phyloP scores from a whole-genome alignment of 92 coral and sea anemone genomes.

The Metridium senile region DNA sequence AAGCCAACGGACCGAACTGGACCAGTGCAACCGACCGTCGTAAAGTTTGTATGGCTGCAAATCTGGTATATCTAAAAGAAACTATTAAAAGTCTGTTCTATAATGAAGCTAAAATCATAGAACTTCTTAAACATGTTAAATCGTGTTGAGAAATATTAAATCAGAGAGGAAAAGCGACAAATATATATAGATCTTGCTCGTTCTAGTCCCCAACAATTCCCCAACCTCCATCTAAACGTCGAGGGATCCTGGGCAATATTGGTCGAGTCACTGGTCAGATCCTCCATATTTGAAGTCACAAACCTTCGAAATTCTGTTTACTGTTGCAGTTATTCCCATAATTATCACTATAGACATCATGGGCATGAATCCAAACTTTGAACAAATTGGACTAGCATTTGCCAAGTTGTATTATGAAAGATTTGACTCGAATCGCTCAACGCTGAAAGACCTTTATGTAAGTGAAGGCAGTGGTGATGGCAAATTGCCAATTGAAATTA shows the following conservation, averaged over 20 bases:
- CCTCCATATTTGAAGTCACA: neutral
- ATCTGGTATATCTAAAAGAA: too few relatives aligned
- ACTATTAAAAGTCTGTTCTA: too few relatives aligned
- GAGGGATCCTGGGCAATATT: neutral
- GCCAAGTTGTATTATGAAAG: slow-evolving; percentile 30
- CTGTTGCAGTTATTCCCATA: neutral
- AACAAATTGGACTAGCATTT: slow-evolving; percentile 35
- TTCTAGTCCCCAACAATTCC: neutral
- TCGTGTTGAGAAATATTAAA: too few relatives aligned
- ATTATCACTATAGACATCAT: neutral
- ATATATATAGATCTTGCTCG: neutral
- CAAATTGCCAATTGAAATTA: too few relatives aligned
- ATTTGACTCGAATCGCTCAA: slow-evolving; percentile 58
- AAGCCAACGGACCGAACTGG: too few relatives aligned
- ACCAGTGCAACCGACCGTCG: too few relatives aligned
- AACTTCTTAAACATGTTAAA: too few relatives aligned
- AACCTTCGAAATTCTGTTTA: neutral
- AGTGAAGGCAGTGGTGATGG: slow-evolving; percentile 45
- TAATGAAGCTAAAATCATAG: too few relatives aligned
- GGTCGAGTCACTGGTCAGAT: neutral
- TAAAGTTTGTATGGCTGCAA: too few relatives aligned
- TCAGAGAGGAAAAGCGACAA: neutral
- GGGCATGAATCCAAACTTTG: slow-evolving; percentile 48
- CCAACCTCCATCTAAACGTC: neutral
- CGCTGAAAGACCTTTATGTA: slow-evolving; percentile 53